A percentile compares a stretch with the other conserved stretches of the same genome.
Conservation (phyloP, 2,113 vertebrate species). For the Ramphastos sulfuratus region DNA sequence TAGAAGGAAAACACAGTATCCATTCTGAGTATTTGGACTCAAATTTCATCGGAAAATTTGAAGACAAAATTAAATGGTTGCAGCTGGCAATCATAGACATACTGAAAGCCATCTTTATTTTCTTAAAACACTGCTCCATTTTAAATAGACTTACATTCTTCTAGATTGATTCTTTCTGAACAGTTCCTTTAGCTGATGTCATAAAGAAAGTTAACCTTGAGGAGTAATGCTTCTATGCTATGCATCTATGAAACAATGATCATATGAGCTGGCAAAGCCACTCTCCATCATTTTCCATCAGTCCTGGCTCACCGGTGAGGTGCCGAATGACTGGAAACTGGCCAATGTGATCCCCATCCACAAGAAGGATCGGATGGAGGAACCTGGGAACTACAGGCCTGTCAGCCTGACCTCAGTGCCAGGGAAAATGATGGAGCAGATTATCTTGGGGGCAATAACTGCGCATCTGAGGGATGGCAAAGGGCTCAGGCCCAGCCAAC, state of each 20-base stretch:
- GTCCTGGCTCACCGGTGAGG: too few species aligned
- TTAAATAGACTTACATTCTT: neutral
- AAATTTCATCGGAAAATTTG: neutral
- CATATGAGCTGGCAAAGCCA: too few species aligned
- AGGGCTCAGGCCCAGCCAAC: too few species aligned
- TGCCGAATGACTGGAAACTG: too few species aligned
- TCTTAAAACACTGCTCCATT: neutral
- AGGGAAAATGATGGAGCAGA: too few species aligned
- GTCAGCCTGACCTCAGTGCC: too few species aligned
- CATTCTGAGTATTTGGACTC: neutral
- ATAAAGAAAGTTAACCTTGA: neutral
- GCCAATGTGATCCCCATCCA: too few species aligned
- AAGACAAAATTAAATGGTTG: neutral
- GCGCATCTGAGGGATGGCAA: too few species aligned
- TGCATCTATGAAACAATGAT: neutral
- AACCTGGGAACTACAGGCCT: too few species aligned
- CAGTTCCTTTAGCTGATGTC: neutral
- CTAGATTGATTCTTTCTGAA: neutral
- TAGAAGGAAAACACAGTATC: neutral
- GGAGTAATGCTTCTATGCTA: neutral
- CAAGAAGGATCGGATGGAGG: too few species aligned
- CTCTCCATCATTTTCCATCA: too few species aligned
- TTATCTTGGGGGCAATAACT: too few species aligned
- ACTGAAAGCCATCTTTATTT: neutral
- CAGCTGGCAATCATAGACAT: neutral